Evolutionary conservation across 2,888 invertebrate species (phyloP).

Genomic region (Chydorus sphaericus): DNA sequence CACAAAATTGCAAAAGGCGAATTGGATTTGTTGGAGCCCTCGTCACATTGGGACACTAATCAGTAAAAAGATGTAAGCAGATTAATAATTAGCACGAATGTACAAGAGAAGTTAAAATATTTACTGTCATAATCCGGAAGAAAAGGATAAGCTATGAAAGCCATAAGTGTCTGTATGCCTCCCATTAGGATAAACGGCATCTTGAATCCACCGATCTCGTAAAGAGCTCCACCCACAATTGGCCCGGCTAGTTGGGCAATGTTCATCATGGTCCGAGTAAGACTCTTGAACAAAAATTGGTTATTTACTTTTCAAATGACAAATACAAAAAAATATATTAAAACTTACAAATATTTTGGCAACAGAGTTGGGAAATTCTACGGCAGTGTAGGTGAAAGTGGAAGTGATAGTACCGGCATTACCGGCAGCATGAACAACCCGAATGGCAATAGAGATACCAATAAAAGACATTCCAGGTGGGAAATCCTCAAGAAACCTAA

Average conservation of each 20-base stretch:
- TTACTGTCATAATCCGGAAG: conserved; percentile 18
- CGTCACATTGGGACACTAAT: conserved; percentile 9
- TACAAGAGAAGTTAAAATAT: background rate
- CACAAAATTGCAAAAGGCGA: conserved; percentile 17
- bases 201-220: conserved; percentile 22
- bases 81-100: background rate
- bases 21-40: conserved; percentile 2
- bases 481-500: conserved; percentile 21
- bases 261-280: conserved; percentile 22
- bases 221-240: conserved; percentile 21
- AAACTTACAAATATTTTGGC: conserved; percentile 22
- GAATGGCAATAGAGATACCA: conserved; percentile 19
- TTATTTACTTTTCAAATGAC: background rate
- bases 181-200: conserved; percentile 22
- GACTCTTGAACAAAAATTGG: conserved; percentile 17
- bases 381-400: conserved; percentile 21
- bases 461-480: conserved; percentile 20
- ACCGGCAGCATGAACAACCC: conserved; percentile 20
- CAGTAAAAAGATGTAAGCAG: background rate
- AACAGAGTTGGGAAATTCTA: conserved; percentile 21
- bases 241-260: conserved; percentile 23
- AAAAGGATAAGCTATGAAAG: conserved; percentile 16
- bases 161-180: conserved; percentile 19
- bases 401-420: conserved; percentile 21
- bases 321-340: background rate